Base-by-base conservation (phyloP, 2,113 vertebrate species). In the Sigmodon hispidus region DNA sequence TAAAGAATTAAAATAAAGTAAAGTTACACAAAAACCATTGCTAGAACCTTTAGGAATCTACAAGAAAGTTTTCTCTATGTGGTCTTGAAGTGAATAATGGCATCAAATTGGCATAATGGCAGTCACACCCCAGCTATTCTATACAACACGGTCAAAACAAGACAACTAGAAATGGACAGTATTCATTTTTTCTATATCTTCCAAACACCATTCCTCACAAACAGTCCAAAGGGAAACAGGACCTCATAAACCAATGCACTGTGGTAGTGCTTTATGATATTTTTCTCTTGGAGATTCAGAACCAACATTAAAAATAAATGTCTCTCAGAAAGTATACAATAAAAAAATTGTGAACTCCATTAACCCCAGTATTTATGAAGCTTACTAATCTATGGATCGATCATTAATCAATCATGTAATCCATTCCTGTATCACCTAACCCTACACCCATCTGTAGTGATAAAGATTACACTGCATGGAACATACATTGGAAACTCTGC, bases 171-270 rank as follows among this genome's bases (percentile, higher is more conserved):
- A 93, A 70, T 48, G 4, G 34, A 10, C 1, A 70, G 84, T 90
- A 88, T 57, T 19, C 34, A 45, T 70, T 73, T 76, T 91, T 63
- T 67, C 17, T 40, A 72, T 43, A 50, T 11, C 36, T 88, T 34
- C 63, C 59, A 88, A 96, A 95, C 34, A 45, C 50, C 80, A 21
- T 5, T 84, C 6, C 55, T n/a, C 52, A 81, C 43, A 93, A 70
- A 89, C 63, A 70, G 16, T 40, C 34, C 75, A 90, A 88, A 93
- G 67, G 43, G 73, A 75, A 69, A 81, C 45, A 91, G 13, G n/a
- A 15, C 48, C 91, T 94, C 65, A 6, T 52, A 85, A 87, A 73
- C 26, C 61, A 96, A 45, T 85, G n/a, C 55, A 65, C 83, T 73
- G 9, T 73, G 31, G 22, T 29, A 94, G 1, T 81, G 5, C 22